Evolutionary conservation across 2,797 vertebrate genomes (phyloP).

Genomic region (Furcifer pardalis): DNA sequence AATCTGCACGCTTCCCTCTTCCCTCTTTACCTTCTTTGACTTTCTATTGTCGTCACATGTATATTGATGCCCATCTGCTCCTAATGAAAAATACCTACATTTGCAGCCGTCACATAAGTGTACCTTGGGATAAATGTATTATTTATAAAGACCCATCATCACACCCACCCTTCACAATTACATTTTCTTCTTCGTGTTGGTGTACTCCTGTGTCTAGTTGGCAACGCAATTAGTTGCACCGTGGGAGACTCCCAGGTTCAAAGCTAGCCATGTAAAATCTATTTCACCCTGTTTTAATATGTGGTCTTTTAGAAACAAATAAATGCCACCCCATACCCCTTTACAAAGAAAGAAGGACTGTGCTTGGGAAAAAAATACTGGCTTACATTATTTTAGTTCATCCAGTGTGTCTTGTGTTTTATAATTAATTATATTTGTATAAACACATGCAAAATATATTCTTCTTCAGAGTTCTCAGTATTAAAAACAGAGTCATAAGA

Average conservation of each 20-base stretch:
- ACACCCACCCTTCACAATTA: conserved; percentile 66
- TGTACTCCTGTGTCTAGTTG: conserved; percentile 70
- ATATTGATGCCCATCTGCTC: conserved; percentile 68
- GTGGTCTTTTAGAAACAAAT: conserved; percentile 50
- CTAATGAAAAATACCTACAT: conserved; percentile 69
- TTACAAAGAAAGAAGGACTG: conserved; percentile 52
- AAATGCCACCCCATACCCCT: background rate
- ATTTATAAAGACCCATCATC: conserved; percentile 71
- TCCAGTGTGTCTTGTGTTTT: conserved; percentile 39
- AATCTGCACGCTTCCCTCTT: background rate
- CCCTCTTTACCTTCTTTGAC: conserved; percentile 30
- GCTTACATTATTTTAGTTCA: conserved; percentile 42
- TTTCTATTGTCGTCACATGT: conserved; percentile 67
- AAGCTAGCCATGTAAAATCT: conserved; percentile 72
- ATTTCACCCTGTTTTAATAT: conserved; percentile 70
- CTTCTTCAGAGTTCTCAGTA: background rate
- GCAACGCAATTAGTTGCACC: conserved; percentile 77
- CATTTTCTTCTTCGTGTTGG: conserved; percentile 70
- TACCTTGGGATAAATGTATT: conserved; percentile 64
- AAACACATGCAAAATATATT: background rate
- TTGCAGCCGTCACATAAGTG: conserved; percentile 52
- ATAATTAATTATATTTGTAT: conserved; percentile 23
- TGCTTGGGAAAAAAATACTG: conserved; percentile 15
- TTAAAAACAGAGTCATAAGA: background rate
- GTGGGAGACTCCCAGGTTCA: conserved; percentile 76